A percentile compares a stretch with the other conserved stretches of the same genome.
These are phyloP conservation scores for Epinephelus malabaricus DNA, from an alignment of 2,797 vertebrate genomes.

Conservation along the genomic window DNA sequence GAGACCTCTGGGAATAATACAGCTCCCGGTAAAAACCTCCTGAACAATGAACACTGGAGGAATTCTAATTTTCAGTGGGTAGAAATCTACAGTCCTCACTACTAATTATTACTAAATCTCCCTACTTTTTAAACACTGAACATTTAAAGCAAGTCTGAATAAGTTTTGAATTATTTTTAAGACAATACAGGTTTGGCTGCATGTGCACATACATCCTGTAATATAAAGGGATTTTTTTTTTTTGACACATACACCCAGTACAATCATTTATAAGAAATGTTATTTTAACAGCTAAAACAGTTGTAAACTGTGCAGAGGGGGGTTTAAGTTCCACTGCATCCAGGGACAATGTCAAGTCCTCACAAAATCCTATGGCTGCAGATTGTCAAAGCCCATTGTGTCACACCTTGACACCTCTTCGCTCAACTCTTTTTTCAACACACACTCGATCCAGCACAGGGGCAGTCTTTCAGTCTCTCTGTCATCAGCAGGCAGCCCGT, in stretches of 20 bases:
- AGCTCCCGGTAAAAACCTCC: too few relatives aligned
- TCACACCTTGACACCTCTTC: slow-evolving; percentile 6
- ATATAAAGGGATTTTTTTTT: neutral
- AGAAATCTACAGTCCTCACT: too few relatives aligned
- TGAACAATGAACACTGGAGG: too few relatives aligned
- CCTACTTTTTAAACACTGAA: too few relatives aligned
- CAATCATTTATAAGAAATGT: neutral
- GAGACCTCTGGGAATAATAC: too few relatives aligned
- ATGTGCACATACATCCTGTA: neutral
- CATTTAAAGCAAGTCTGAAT: neutral
- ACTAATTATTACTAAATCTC: too few relatives aligned
- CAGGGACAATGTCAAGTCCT: neutral
- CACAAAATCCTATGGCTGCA: neutral
- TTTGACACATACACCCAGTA: neutral
- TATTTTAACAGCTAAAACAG: neutral
- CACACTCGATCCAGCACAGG: neutral
- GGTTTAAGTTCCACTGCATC: neutral
- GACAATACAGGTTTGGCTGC: neutral
- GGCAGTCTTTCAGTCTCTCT: neutral
- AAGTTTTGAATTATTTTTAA: neutral
- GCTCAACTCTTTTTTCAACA: neutral
- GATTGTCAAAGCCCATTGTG: neutral
- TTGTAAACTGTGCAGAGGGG: neutral
- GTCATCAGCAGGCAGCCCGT: slow-evolving; percentile 13
- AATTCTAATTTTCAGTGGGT: too few relatives aligned